Evolutionary conservation across 2,113 vertebrate species (phyloP), one percentile per base, ranked within the genome.

Genomic region (Taxidea taxus): DNA sequence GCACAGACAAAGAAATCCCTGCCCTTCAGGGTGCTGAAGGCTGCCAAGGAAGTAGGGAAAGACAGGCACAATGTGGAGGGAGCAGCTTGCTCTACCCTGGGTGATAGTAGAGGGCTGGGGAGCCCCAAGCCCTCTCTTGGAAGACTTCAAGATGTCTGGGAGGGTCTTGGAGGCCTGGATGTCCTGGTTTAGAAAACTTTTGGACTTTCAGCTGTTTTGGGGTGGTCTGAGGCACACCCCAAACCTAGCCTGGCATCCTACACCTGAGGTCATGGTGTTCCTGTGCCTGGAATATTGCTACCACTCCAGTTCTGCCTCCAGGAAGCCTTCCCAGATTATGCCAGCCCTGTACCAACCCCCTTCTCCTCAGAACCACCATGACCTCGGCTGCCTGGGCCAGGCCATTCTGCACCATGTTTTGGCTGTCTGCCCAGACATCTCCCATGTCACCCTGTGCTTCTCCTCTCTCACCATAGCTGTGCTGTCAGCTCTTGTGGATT

Each of bases 381-480:
- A 62, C 62, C n/a, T 85, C 80, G 37, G 64, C 87, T n/a, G 12
- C 51, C 8, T 44, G 56, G 31, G 77, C 37, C 34, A 16, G 2
- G 1, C 31, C 4, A 3, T 7, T n/a, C 82, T 12, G 1, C 6
- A 16, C 18, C 37, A n/a, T 11, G 0, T 44, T 39, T 64, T 15
- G 27, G 82, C 37, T 2, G 0, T 20, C 37, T 90, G 62, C 51
- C 21, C n/a, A 2, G 16, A 18, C 21, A 4, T 44, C 39, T 31
- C 15, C 56, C 11, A 0, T 15, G 31, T n/a, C 20, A 31, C 5
- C 31, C 23, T 2, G 0, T 47, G 12, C 7, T 37, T 31, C 80
- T 74, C 18, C 2, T 18, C 29, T n/a, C 60, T 90, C 31, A 39
- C 27, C 4, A 20, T 1, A 68, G 34, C 31, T n/a, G 13, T 7